Evolutionary conservation across 1,140 invertebrate genomes (phyloP), one percentile per base, ranked within the genome.

Genomic region (Drosophila subobscura): DNA sequence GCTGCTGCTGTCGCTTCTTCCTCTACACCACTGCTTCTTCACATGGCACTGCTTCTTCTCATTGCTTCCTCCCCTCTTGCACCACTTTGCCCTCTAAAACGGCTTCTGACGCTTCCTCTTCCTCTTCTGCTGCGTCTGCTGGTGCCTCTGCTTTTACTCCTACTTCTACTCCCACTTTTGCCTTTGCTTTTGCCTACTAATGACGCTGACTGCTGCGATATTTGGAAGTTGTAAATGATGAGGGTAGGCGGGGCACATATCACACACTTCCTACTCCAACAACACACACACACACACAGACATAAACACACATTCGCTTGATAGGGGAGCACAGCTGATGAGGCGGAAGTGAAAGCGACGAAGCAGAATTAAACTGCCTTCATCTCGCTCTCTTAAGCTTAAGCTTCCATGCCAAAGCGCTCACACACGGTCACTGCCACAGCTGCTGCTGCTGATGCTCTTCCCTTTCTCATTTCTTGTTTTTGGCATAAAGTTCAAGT

Each of bases 341-440:
- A 83, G 72, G 77, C 81, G 81, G 81, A 85, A 85, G 81, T 85
- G 81, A 88, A 85, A 85, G 81, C 81, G 70, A 63, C 73, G 56
- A 65, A 81, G 58, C 78, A 88, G 81, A 73, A 85, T 77, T 84
- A 68, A 84, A 71, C 77, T 66, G 77, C 81, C 63, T 67, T 64
- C 16, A 20, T 50, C 7, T 25, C 47, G 27, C 14, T 25, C 23
- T 5, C 6, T 27, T 1, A 53, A 8, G 25, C 22, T 12, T 22
- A 12, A 29, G 44, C 46, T 58, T 54, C 27, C 25, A 51, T 68
- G 65, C 63, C 50, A 68, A 55, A 47, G 63, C 29, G n/a, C 5
- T 12, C 33, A 4, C 33, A 37, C 33, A 37, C 33, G 0, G 33
- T 10, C 33, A 37, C 10, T 10, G 8, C 29, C 29, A 33, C 5